A percentile compares a stretch with the other conserved stretches of the same genome.
These are phyloP conservation scores for Echeneis naucrates DNA, from an alignment of 2,797 vertebrate genomes.

Conservation along the genomic window DNA sequence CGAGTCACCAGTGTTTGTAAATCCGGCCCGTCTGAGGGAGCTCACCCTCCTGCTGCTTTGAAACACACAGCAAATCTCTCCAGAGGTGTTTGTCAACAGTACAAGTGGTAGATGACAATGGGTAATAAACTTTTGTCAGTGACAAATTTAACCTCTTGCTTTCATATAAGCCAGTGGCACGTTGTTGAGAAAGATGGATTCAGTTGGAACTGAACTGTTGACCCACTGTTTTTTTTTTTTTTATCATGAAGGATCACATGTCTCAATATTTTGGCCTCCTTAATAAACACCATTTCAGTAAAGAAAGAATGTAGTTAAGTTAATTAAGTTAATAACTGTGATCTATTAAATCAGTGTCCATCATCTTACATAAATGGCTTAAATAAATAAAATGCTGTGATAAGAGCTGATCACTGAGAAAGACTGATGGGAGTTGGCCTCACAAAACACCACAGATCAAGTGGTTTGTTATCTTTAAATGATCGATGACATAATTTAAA, in stretches of 20 bases:
- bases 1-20: background rate
- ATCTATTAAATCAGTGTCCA: background rate
- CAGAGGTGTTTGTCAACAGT: conserved; percentile 26
- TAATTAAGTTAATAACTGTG: background rate
- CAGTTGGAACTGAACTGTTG: background rate
- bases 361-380: no score
- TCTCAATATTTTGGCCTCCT: background rate
- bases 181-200: conserved; percentile 4
- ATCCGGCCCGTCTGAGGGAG: conserved; percentile 19
- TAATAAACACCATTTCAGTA: no score
- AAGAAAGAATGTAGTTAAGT: background rate
- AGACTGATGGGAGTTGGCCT: no score
- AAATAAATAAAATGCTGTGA: no score
- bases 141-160: conserved; percentile 39
- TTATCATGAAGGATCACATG: conserved; percentile 1
- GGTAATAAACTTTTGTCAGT: conserved; percentile 48
- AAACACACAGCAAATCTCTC: conserved; percentile 27
- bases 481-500: no score
- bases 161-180: background rate
- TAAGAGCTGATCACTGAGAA: no score
- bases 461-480: no score
- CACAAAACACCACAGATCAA: no score
- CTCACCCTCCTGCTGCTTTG: conserved; percentile 28
- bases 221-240: background rate
- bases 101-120: conserved; percentile 43